Base-by-base conservation (phyloP, 1,140 invertebrate genomes). In the Bathynomus jamesi region DNA sequence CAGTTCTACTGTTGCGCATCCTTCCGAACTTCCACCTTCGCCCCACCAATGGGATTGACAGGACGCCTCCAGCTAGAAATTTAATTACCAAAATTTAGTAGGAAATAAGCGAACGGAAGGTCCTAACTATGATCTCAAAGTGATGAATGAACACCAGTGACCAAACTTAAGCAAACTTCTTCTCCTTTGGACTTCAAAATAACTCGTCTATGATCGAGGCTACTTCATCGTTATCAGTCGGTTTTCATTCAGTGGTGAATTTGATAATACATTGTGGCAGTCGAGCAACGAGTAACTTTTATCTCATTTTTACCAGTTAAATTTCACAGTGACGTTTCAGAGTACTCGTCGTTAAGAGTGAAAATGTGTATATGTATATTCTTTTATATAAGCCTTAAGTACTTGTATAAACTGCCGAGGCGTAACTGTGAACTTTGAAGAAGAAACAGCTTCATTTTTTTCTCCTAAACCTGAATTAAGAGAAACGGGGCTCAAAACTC, bases 1-100 rank as follows among this genome's bases (percentile, higher is more conserved):
- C 88, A 95, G 94, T 85, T 98, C 95, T 72, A 94, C 94, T 74
- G 95, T 98, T 81, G 96, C 96, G 73, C 95, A 98, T 85, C 93
- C 94, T 63, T 96, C 93, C 69, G 95, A 98, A 86, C 85, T 98
- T 82, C 96, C 95, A 78, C 95, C 95, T 28, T 97, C 94, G 79
- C 95, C 95, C 72, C 94, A 98, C 84, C 91, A 96, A 81, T 98
- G 95, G 96, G 93, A 98, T 77, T 77, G 72, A 77, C 76, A 60
- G 40, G 40, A 53, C 40, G 40, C 40, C 40, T 53, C 11, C 1
- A 53, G 40, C 21, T 53, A 53, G 40, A 53, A 17, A 21, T 53
- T 1, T 53, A 53, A n/a, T n/a, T n/a, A n/a, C n/a, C 21, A 40
- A 40, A 8, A 53, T 17, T 53, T 53, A 17, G 21, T 53, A 53